phyloP scores from a whole-genome alignment of 1,140 invertebrate genomes.

The Zaprionus ghesquierei region DNA sequence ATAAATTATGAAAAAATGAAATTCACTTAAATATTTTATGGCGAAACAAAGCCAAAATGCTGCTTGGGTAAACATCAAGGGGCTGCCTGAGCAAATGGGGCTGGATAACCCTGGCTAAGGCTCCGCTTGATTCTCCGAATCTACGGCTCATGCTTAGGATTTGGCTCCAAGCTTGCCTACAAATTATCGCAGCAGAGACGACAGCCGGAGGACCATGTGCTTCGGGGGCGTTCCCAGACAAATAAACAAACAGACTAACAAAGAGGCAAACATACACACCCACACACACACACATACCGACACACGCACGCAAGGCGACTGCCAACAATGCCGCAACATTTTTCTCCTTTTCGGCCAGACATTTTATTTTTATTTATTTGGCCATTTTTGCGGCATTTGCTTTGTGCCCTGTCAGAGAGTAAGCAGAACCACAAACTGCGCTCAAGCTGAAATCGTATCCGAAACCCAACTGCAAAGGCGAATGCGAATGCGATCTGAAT shows the following conservation, averaged over 20 bases:
- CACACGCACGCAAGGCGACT: conserved; percentile 1
- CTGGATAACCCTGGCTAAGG: conserved; percentile 1
- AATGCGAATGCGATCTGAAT: conserved; percentile 40
- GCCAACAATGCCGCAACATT: conserved; percentile 51
- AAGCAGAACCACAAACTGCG: conserved; percentile 26
- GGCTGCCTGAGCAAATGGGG: conserved; percentile 45
- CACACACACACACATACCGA: conserved; percentile 1
- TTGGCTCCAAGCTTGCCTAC: conserved; percentile 47
- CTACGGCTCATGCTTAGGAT: neutral
- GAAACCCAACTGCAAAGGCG: conserved; percentile 18
- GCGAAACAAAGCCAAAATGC: conserved; percentile 30
- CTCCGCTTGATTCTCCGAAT: neutral
- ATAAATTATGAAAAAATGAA: conserved; percentile 70
- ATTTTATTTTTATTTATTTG: conserved; percentile 55
- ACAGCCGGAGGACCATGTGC: conserved; percentile 37
- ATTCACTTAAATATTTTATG: conserved; percentile 74
- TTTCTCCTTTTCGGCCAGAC: conserved; percentile 37
- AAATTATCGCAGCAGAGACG: conserved; percentile 59
- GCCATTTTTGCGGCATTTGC: conserved; percentile 39
- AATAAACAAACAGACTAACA: conserved; percentile 52
- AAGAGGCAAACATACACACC: conserved; percentile 8
- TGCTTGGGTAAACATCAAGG: conserved; percentile 48
- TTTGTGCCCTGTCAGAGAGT: conserved; percentile 27
- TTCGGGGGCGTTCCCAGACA: conserved; percentile 41
- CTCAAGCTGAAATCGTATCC: conserved; percentile 17